phyloP scores from a whole-genome alignment of 2,888 invertebrate species.

The Sinhomidia bicolor region DNA sequence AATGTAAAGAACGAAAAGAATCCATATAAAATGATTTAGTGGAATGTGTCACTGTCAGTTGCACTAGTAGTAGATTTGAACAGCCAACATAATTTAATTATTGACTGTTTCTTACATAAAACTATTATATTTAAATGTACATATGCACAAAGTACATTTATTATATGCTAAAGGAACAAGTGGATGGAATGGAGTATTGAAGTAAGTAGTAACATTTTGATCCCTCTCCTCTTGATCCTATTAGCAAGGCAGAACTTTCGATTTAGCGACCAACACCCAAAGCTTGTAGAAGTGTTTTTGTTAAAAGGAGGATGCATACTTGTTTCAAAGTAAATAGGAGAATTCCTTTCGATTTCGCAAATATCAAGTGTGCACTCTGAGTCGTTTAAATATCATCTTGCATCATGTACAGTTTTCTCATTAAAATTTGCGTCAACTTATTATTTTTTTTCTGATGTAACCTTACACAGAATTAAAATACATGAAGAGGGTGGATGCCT shows the following conservation, averaged over 20 bases:
- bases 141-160: background rate
- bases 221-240: constrained; percentile 39
- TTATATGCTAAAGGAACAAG: background rate
- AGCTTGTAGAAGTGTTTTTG: background rate
- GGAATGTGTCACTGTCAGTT: background rate
- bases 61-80: background rate
- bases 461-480: background rate
- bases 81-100: constrained; percentile 38
- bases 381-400: constrained; percentile 14
- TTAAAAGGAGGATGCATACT: background rate
- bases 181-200: background rate
- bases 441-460: background rate
- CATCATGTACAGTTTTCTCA: constrained; percentile 21
- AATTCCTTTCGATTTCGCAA: constrained; percentile 37
- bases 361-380: background rate
- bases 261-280: constrained; percentile 58
- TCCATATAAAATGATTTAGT: background rate
- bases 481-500: background rate
- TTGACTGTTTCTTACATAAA: background rate
- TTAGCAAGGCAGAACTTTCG: constrained; percentile 37
- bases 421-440: background rate
- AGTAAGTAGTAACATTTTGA: background rate
- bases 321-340: background rate
- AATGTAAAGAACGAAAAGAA: background rate
- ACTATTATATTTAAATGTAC: too few relatives aligned